phyloP scores from a whole-genome alignment of 2,113 vertebrate genomes.

The Setophaga coronata region DNA sequence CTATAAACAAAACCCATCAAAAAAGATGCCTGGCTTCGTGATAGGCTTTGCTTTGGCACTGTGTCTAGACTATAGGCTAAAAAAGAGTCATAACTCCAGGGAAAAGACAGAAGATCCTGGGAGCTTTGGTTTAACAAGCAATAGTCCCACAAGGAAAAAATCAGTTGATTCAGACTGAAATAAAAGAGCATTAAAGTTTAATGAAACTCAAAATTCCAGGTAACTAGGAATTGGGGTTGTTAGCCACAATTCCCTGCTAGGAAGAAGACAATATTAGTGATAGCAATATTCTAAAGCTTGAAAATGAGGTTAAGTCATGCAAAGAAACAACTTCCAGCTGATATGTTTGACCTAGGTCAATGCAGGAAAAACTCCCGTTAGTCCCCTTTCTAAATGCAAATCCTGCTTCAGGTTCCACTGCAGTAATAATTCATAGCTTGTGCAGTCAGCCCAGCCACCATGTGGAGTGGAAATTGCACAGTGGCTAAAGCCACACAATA shows the following conservation, averaged over 20 bases:
- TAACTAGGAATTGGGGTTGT: background rate
- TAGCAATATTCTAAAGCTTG: background rate
- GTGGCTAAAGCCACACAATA: background rate
- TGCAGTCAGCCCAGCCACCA: background rate
- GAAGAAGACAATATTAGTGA: background rate
- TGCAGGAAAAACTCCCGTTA: background rate
- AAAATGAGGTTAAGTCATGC: constrained; percentile 44
- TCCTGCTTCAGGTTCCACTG: background rate
- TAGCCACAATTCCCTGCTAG: constrained; percentile 19
- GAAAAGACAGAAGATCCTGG: background rate
- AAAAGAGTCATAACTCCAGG: background rate
- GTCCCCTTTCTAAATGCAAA: constrained; percentile 1
- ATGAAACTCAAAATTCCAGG: background rate
- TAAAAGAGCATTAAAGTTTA: background rate
- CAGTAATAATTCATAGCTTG: constrained; percentile 36
- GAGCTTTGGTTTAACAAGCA: background rate
- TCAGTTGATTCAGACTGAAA: background rate
- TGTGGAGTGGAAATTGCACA: background rate
- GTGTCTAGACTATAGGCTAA: background rate
- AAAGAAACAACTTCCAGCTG: constrained; percentile 53
- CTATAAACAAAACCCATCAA: background rate
- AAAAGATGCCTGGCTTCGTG: background rate
- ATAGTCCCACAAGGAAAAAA: background rate
- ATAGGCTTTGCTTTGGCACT: background rate
- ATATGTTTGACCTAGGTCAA: constrained; percentile 50